Evolutionary conservation across 2,888 invertebrate genomes (phyloP).

Genomic region (Merodon equestris): DNA sequence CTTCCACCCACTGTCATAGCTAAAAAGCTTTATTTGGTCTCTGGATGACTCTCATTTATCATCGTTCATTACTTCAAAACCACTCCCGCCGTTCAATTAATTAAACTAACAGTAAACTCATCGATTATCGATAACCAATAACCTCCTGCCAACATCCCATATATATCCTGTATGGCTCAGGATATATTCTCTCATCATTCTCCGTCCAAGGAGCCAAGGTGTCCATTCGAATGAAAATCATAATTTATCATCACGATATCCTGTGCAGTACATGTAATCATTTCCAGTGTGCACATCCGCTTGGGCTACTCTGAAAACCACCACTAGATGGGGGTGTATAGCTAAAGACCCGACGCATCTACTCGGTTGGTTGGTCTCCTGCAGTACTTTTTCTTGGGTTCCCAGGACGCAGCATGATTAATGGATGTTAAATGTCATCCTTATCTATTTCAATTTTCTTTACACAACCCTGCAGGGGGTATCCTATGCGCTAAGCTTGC

Average conservation of each 20-base stretch:
- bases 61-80: constrained; percentile 9
- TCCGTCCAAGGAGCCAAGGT: not conserved
- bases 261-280: not conserved
- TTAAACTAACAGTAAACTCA: constrained; percentile 9
- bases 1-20: no score
- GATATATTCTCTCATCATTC: no score
- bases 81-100: constrained; percentile 4
- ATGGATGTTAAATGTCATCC: constrained; percentile 57
- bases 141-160: not conserved
- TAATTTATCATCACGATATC: constrained; percentile 36
- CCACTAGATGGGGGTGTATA: no score
- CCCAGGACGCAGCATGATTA: constrained; percentile 47
- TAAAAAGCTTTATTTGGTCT: not conserved
- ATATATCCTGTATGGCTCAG: no score
- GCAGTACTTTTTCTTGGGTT: constrained; percentile 1
- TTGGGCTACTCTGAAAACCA: no score
- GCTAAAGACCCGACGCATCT: no score
- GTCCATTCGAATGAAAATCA: constrained; percentile 23
- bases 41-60: not conserved
- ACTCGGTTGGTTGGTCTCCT: no score
- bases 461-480: not conserved
- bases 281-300: not conserved
- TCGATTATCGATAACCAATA: constrained; percentile 2
- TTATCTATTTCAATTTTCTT: constrained; percentile 53
- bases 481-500: not conserved